These are phyloP conservation scores for Aphelocoma californica DNA, from an alignment of 2,797 vertebrate species.

Conservation along the genomic window DNA sequence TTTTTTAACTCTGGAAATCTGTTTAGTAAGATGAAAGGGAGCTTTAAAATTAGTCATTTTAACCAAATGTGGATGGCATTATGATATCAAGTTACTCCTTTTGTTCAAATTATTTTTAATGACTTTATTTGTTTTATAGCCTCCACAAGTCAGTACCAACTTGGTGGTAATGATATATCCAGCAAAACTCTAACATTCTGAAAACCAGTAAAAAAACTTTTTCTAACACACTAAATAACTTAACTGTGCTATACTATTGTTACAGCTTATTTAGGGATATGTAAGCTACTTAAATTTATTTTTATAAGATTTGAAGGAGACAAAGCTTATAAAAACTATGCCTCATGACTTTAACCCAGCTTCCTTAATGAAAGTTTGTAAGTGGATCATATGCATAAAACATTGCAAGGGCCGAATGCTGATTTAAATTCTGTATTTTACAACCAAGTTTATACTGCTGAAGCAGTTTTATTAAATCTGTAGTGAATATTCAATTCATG, in stretches of 20 bases:
- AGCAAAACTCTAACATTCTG: slow-evolving; percentile 72
- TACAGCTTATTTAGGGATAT: slow-evolving; percentile 64
- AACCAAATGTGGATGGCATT: slow-evolving; percentile 80
- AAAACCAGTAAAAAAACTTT: slow-evolving; percentile 58
- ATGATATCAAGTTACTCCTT: slow-evolving; percentile 80
- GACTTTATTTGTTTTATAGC: slow-evolving; percentile 82
- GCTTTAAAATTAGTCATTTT: slow-evolving; percentile 81
- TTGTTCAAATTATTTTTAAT: slow-evolving; percentile 86
- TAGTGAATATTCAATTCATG: slow-evolving; percentile 24
- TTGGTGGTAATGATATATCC: slow-evolving; percentile 77
- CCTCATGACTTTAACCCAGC: not conserved
- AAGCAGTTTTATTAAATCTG: slow-evolving; percentile 63
- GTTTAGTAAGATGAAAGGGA: slow-evolving; percentile 84
- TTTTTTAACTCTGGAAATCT: slow-evolving; percentile 80
- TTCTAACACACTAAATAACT: slow-evolving; percentile 64
- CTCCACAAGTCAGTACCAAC: slow-evolving; percentile 77
- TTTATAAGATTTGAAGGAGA: slow-evolving; percentile 67
- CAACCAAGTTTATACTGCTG: slow-evolving; percentile 55
- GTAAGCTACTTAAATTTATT: slow-evolving; percentile 66
- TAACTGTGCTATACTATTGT: slow-evolving; percentile 52
- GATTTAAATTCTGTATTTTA: slow-evolving; percentile 71
- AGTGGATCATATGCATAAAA: slow-evolving; percentile 51
- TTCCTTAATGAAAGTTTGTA: slow-evolving; percentile 61
- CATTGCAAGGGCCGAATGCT: slow-evolving; percentile 52
- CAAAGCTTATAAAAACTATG: slow-evolving; percentile 65